Base-by-base conservation (phyloP, 2,888 invertebrate genomes). In the Corythucha ciliata region DNA sequence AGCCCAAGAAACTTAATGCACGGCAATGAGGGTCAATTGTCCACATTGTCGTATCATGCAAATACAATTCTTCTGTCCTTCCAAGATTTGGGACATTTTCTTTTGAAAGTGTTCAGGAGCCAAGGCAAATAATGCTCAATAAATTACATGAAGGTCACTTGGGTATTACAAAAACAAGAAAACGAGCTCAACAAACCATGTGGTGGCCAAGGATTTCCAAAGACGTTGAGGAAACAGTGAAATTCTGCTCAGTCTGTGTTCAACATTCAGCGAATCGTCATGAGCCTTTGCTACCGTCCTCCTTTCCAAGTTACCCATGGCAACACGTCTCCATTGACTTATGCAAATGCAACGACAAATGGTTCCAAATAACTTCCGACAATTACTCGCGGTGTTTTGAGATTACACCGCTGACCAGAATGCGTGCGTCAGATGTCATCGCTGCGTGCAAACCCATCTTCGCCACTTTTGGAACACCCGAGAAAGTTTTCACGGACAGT, bases 101-200 rank as follows among this genome's bases (percentile, higher is more conserved):
- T 56, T 47, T 27, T 62, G 63, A 56, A 62, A 65, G 3, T 63
- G 54, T 60, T 65, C 63, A 33, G 63, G 57, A 2, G 62, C 60
- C 36, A 55, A 55, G 25, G 14, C 24, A 16, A 10, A 34, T 34
- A 4, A 46, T 46, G 46, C 22, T 46, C 22, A 34, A 46, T 16
- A 46, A 34, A 21, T 22, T 52, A 24, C 52, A 52, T 14, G 18
- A 18, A 4, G 52, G 46, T 25, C 52, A 46, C 14, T 33, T 45
- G 10, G 51, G 45, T 20, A 39, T 46, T 7, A 34, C 52, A 16
- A 47, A 52, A 22, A 27, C 29, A 5, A 20, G 48, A 20, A 12
- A 12, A 20, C 21, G 39, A n/a, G 52, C 52, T 24, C 25, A 32
- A 26, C 12, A 20, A 16, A 40, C 47, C 4, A 40, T 52, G 47